phyloP scores from a whole-genome alignment of 2,113 vertebrate species.

The Rhynchopsitta pachyrhyncha region DNA sequence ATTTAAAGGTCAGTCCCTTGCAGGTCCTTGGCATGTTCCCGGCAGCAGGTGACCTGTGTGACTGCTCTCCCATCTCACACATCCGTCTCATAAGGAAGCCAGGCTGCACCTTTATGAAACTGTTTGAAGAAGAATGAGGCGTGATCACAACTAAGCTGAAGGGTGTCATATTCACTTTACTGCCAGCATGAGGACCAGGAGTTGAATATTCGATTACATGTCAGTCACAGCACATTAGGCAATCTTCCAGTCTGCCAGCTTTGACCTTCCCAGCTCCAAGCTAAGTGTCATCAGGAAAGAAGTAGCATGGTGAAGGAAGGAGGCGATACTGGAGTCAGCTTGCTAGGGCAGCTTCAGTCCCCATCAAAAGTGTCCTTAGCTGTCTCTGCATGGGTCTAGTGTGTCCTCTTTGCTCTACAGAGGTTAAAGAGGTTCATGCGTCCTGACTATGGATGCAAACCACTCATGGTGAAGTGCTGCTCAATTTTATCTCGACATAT shows the following conservation, averaged over 20 bases:
- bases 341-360: not conserved
- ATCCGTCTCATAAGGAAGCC: not conserved
- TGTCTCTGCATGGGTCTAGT: not conserved
- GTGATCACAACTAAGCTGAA: slow-evolving; percentile 53
- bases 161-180: slow-evolving; percentile 53
- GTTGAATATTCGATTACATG: slow-evolving; percentile 66
- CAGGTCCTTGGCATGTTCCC: not conserved
- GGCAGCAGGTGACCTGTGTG: slow-evolving; percentile 45
- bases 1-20: slow-evolving; percentile 54
- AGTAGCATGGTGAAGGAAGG: slow-evolving; percentile 5
- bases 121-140: slow-evolving; percentile 57
- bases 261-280: slow-evolving; percentile 59
- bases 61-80: slow-evolving; percentile 53
- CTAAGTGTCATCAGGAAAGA: slow-evolving; percentile 56
- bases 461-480: not conserved
- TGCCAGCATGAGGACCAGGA: slow-evolving; percentile 46
- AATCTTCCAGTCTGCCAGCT: slow-evolving; percentile 70
- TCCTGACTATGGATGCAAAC: not conserved
- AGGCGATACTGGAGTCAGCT: not conserved
- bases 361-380: not conserved
- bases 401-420: not conserved
- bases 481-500: not conserved
- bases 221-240: slow-evolving; percentile 71
- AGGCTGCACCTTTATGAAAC: slow-evolving; percentile 48
- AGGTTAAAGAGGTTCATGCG: not conserved